Evolutionary conservation across 2,113 vertebrate species (phyloP).

Genomic region (Oryzias celebensis): DNA sequence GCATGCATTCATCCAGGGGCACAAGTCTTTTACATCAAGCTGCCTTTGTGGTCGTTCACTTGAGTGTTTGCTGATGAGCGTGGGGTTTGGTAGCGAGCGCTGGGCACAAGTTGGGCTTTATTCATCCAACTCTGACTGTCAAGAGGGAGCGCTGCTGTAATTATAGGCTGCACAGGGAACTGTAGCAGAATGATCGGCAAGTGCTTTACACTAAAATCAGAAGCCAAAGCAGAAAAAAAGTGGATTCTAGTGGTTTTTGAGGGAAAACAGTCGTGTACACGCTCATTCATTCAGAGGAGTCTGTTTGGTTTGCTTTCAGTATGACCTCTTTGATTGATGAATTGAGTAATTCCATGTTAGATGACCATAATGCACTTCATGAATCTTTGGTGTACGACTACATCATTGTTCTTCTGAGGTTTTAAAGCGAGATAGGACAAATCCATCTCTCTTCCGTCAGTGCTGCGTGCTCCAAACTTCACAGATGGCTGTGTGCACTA

Average conservation of each 20-base stretch:
- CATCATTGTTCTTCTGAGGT: not conserved
- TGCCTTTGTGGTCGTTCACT: slow-evolving; percentile 35
- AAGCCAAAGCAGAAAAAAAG: slow-evolving; percentile 19
- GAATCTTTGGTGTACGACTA: too few species aligned
- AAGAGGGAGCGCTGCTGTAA: slow-evolving; percentile 41
- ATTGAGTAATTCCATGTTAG: slow-evolving; percentile 26
- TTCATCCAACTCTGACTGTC: slow-evolving; percentile 42
- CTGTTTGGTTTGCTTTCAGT: slow-evolving; percentile 12
- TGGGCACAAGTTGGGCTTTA: slow-evolving; percentile 53
- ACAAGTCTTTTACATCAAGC: slow-evolving; percentile 32
- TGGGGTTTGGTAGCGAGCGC: slow-evolving; percentile 2
- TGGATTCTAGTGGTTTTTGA: slow-evolving; percentile 39
- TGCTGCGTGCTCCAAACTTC: not conserved
- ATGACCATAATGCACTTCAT: slow-evolving; percentile 22
- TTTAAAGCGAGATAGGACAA: not conserved
- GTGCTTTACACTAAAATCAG: slow-evolving; percentile 33
- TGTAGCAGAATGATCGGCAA: slow-evolving; percentile 44
- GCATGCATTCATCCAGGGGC: slow-evolving; percentile 7
- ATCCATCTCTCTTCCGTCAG: slow-evolving; percentile 12
- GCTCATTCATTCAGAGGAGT: slow-evolving; percentile 54
- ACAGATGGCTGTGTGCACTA: slow-evolving; percentile 22
- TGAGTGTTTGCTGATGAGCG: slow-evolving; percentile 36
- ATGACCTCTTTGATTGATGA: slow-evolving; percentile 13
- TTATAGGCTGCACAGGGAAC: slow-evolving; percentile 45
- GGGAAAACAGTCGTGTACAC: slow-evolving; percentile 43